phyloP scores from a whole-genome alignment of 2,797 vertebrate genomes.

The Poecile montanus region DNA sequence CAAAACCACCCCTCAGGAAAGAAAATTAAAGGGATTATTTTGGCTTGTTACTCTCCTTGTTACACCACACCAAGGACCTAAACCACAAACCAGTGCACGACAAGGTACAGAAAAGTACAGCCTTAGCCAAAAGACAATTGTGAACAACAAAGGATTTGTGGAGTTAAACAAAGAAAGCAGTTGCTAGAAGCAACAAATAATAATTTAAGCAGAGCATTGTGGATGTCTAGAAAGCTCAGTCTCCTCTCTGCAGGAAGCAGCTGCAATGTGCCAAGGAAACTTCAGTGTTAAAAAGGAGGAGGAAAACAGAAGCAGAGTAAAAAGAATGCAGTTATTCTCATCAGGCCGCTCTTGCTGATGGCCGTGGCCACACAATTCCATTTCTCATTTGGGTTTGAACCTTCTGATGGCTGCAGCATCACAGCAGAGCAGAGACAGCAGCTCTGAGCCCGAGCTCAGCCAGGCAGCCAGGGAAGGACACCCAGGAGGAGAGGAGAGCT shows the following conservation, averaged over 20 bases:
- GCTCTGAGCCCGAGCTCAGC: background rate
- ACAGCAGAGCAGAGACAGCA: background rate
- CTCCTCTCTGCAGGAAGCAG: background rate
- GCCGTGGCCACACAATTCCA: background rate
- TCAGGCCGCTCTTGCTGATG: background rate
- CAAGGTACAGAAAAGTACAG: background rate
- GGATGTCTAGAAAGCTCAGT: background rate
- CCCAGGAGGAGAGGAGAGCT: background rate
- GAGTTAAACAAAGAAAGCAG: background rate
- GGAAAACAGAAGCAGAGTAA: background rate
- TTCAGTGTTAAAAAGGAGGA: background rate
- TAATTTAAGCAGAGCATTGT: background rate
- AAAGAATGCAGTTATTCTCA: background rate
- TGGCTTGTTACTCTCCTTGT: background rate
- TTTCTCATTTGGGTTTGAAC: background rate
- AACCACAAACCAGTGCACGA: background rate
- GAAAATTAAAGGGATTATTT: background rate
- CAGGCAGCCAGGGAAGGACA: background rate
- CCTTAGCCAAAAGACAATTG: background rate
- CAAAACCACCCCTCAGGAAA: background rate
- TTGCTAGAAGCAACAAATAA: slow-evolving; percentile 24
- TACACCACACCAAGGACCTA: background rate
- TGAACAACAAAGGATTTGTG: background rate
- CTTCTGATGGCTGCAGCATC: background rate
- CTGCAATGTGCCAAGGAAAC: background rate